phyloP scores from a whole-genome alignment of 2,888 invertebrate species.

The Brachypalpus laphriformis region DNA sequence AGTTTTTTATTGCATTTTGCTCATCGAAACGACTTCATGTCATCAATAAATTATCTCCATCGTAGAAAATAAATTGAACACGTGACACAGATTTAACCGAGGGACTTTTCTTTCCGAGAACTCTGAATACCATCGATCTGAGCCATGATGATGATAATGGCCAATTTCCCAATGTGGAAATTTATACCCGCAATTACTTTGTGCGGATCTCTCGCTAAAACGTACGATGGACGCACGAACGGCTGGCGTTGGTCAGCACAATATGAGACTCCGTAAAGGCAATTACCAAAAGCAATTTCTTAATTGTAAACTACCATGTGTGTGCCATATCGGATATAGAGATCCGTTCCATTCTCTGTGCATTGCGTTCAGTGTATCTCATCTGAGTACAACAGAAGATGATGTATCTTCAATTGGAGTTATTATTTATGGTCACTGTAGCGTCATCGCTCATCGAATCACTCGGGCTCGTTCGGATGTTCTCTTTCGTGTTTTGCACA shows the following conservation, averaged over 20 bases:
- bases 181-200: constrained; percentile 57
- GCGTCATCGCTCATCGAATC: background rate
- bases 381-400: constrained; percentile 4
- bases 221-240: background rate
- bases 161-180: constrained; percentile 63
- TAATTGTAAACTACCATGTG: constrained; percentile 53
- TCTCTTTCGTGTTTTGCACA: background rate
- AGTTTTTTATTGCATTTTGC: constrained; percentile 45
- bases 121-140: background rate
- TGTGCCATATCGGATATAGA: constrained; percentile 60
- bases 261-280: constrained; percentile 10
- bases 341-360: constrained; percentile 41
- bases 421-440: constrained; percentile 50
- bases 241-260: background rate
- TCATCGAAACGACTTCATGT: constrained; percentile 60
- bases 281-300: constrained; percentile 65
- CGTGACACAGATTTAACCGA: constrained; percentile 60
- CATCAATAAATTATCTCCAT: constrained; percentile 58
- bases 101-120: constrained; percentile 61
- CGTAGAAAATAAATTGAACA: constrained; percentile 61
- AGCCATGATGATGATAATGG: constrained; percentile 43
- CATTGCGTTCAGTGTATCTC: background rate
- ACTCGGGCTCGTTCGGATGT: background rate
- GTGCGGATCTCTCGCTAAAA: background rate
- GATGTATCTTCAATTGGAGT: constrained; percentile 39